Evolutionary conservation across 2,113 vertebrate genomes (phyloP).

Genomic region (Furnarius figulus): DNA sequence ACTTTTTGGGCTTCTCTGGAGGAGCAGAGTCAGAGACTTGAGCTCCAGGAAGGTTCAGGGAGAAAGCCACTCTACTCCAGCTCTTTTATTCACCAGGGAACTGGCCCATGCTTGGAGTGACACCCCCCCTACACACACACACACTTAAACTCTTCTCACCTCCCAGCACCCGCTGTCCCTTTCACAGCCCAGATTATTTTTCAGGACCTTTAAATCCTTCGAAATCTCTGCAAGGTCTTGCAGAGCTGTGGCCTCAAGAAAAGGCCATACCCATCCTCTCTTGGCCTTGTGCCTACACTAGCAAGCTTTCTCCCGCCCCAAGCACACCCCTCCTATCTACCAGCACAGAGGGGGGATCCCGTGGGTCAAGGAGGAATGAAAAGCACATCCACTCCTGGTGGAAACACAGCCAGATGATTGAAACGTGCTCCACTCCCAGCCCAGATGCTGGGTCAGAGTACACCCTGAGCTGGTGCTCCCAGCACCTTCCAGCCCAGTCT

Average conservation of each 20-base stretch:
- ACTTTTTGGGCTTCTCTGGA: neutral
- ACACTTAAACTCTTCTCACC: neutral
- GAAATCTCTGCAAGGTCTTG: neutral
- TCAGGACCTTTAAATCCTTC: neutral
- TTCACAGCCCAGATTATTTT: neutral
- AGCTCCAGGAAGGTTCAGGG: neutral
- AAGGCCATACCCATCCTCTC: neutral
- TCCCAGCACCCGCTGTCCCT: neutral
- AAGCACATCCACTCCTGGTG: neutral
- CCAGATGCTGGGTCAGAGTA: accelerated
- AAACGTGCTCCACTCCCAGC: accelerated
- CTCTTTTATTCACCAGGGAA: neutral
- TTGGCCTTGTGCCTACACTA: neutral
- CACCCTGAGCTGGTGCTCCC: neutral
- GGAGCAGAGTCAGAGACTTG: neutral
- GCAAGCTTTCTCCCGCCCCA: neutral
- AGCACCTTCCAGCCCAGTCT: neutral
- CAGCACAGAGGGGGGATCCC: neutral
- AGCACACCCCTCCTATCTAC: neutral
- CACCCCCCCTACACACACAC: neutral
- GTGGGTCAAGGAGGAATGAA: neutral
- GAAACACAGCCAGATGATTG: neutral
- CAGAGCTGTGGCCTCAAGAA: neutral
- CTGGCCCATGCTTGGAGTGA: neutral
- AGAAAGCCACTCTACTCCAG: neutral